Evolutionary conservation across 2,797 vertebrate genomes (phyloP).

Genomic region (Garrulus glandarius): DNA sequence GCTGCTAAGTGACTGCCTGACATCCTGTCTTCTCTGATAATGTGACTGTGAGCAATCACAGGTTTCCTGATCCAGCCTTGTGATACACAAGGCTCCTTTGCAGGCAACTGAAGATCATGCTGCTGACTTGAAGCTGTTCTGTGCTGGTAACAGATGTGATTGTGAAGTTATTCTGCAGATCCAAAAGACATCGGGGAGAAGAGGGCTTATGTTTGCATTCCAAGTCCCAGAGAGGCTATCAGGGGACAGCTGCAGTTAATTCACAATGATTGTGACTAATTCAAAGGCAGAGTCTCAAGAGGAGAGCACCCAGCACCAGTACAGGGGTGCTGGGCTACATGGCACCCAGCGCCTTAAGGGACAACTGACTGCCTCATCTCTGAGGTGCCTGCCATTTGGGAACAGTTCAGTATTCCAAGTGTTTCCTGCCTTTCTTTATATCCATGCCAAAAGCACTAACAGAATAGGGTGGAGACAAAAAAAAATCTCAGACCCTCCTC

Average conservation of each 20-base stretch:
- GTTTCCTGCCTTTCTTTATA: constrained; percentile 47
- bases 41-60: neutral
- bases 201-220: neutral
- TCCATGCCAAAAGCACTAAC: constrained; percentile 16
- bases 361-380: neutral
- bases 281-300: neutral
- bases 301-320: neutral
- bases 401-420: constrained; percentile 5
- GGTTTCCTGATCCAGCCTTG: neutral
- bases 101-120: neutral
- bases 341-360: neutral
- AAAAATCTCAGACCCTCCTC: constrained; percentile 34
- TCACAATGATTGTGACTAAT: neutral
- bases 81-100: neutral
- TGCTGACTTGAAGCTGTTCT: neutral
- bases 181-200: neutral
- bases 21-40: neutral
- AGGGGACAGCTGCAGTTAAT: neutral
- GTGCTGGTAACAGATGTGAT: neutral
- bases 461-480: constrained; percentile 39
- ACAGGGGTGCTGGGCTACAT: neutral
- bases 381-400: constrained; percentile 36
- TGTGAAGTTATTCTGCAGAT: neutral
- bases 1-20: neutral
- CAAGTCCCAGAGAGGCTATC: neutral